Evolutionary conservation across 1,140 invertebrate species (phyloP).

Genomic region (Drosophila murphyi): DNA sequence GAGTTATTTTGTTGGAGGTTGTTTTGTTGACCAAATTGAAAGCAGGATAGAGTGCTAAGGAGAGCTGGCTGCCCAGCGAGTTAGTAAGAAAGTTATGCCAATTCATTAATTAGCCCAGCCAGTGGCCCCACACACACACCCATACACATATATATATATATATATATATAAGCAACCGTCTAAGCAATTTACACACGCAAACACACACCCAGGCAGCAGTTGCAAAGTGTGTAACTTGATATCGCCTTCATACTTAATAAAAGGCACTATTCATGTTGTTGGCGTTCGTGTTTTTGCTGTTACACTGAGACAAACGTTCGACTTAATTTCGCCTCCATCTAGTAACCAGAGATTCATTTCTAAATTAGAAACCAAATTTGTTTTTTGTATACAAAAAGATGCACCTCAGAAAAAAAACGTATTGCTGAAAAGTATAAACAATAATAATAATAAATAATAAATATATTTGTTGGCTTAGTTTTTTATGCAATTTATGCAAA

Average conservation of each 20-base stretch:
- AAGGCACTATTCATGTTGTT: slow-evolving; percentile 56
- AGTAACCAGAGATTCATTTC: too few relatives aligned
- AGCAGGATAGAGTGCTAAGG: slow-evolving; percentile 33
- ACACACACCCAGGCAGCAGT: slow-evolving; percentile 15
- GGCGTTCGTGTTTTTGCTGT: slow-evolving; percentile 32
- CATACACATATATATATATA: slow-evolving; percentile 41
- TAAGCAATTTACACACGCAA: slow-evolving; percentile 5
- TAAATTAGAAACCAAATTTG: too few relatives aligned
- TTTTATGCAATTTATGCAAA: too few relatives aligned
- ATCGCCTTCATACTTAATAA: slow-evolving; percentile 72
- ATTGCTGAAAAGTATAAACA: too few relatives aligned
- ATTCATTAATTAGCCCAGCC: slow-evolving; percentile 79
- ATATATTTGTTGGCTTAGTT: too few relatives aligned
- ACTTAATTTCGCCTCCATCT: not conserved
- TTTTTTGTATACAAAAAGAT: too few relatives aligned
- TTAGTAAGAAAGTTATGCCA: slow-evolving; percentile 75
- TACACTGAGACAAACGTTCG: not conserved
- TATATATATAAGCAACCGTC: not conserved
- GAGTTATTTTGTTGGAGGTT: not conserved
- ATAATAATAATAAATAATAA: too few relatives aligned
- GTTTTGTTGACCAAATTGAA: slow-evolving; percentile 41
- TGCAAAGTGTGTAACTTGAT: slow-evolving; percentile 73
- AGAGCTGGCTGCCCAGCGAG: slow-evolving; percentile 28
- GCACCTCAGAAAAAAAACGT: too few relatives aligned
- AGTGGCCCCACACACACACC: slow-evolving; percentile 56